Percentiles rank a stretch among this genome's conserved stretches.
Evolutionary conservation across 2,113 vertebrate species (phyloP).

Genomic region (Patagioenas fasciata): DNA sequence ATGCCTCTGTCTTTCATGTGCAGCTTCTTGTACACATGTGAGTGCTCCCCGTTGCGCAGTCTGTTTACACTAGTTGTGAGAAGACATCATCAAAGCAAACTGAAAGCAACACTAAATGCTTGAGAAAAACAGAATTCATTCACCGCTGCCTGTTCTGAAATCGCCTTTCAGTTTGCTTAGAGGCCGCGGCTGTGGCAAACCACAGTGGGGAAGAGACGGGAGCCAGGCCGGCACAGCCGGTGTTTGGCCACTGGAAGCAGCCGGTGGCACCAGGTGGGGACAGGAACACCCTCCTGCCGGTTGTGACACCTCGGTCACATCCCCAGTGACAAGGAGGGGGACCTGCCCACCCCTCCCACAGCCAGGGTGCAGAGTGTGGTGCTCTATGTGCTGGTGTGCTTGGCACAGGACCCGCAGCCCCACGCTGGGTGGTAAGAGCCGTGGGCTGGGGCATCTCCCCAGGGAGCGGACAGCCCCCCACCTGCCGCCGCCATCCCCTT

Average conservation of each 20-base stretch:
- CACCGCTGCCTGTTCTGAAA: constrained; percentile 8
- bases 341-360: neutral
- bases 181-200: neutral
- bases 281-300: accelerated
- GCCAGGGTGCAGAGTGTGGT: accelerated
- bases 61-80: constrained; percentile 60
- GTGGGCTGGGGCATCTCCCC: neutral
- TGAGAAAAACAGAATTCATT: constrained; percentile 49
- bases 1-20: constrained; percentile 69
- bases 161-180: neutral
- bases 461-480: neutral
- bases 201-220: accelerated
- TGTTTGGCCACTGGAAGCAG: accelerated
- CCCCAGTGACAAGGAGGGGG: neutral
- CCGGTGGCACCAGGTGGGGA: accelerated
- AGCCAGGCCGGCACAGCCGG: neutral
- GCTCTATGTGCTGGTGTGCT: neutral
- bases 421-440: too few relatives aligned
- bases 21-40: constrained; percentile 62
- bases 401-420: neutral
- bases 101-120: constrained; percentile 62
- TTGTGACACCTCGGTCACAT: accelerated
- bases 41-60: constrained; percentile 48
- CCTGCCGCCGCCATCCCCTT: neutral
- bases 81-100: constrained; percentile 63